Percentiles rank a stretch among this genome's conserved stretches.
These are phyloP conservation scores for Masnerella sp. DNA, from an alignment of 2,888 invertebrate genomes.

Conservation along the genomic window DNA sequence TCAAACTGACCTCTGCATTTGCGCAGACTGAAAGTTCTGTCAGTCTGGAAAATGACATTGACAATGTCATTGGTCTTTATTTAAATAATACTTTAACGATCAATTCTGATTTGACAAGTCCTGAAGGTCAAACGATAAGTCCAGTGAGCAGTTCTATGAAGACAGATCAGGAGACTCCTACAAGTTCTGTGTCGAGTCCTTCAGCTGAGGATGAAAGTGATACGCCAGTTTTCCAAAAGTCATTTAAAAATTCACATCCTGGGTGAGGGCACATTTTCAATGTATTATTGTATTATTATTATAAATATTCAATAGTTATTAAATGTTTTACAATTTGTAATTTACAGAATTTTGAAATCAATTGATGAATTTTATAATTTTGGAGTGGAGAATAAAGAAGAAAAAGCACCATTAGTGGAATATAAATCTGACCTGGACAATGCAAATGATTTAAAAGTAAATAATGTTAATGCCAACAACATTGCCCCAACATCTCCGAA, in stretches of 20 bases:
- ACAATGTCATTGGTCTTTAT: conserved; percentile 48
- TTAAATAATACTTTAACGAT: conserved; percentile 63
- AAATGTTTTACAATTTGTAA: no score
- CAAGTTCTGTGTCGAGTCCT: conserved; percentile 78
- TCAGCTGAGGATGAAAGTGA: conserved; percentile 55
- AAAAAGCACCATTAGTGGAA: neutral
- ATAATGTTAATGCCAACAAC: conserved; percentile 62
- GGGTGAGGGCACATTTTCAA: neutral
- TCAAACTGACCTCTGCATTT: conserved; percentile 52
- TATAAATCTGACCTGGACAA: conserved; percentile 25
- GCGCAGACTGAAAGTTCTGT: conserved; percentile 52
- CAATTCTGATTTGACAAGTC: conserved; percentile 67
- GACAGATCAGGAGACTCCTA: conserved; percentile 80
- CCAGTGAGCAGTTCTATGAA: conserved; percentile 70
- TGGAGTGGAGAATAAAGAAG: conserved; percentile 20
- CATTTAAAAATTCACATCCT: neutral
- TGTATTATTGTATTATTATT: no score
- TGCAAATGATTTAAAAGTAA: conserved; percentile 76
- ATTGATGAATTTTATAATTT: no score
- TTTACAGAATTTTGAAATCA: no score
- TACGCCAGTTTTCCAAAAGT: neutral
- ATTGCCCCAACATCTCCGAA: conserved; percentile 65
- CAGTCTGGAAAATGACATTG: conserved; percentile 60
- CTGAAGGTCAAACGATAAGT: conserved; percentile 67
- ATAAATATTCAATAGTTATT: no score